Percentiles rank a stretch among this genome's conserved stretches.
These are phyloP conservation scores for Mobula hypostoma DNA, from an alignment of 2,113 vertebrate species.

Conservation along the genomic window DNA sequence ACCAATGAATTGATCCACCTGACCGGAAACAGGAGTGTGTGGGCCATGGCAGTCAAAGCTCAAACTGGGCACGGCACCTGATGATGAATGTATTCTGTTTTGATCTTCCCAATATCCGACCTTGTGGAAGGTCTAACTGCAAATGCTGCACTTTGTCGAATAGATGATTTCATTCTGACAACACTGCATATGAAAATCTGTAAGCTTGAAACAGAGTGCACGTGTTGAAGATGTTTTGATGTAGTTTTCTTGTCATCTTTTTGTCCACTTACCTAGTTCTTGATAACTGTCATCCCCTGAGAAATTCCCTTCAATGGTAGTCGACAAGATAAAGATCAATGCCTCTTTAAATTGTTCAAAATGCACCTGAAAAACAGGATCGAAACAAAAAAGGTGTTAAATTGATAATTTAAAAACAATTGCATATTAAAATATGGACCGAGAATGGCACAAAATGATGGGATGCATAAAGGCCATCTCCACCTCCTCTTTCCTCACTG, in stretches of 20 bases:
- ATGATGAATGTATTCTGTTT: background rate
- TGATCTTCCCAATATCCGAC: background rate
- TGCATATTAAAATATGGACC: background rate
- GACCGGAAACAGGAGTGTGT: too few species aligned
- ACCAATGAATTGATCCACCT: too few species aligned
- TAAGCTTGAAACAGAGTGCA: background rate
- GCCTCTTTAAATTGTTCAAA: constrained; percentile 92
- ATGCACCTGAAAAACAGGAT: constrained; percentile 64
- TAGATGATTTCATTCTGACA: background rate
- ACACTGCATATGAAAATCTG: background rate
- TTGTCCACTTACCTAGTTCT: constrained; percentile 65
- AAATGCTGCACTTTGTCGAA: background rate
- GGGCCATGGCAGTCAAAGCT: too few species aligned
- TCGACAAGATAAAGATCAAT: constrained; percentile 79
- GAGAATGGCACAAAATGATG: background rate
- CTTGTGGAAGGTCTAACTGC: background rate
- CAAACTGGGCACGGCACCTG: too few species aligned
- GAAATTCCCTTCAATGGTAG: constrained; percentile 49
- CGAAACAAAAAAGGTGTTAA: constrained; percentile 16
- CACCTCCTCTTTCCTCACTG: background rate
- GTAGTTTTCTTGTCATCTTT: background rate
- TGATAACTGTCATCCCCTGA: constrained; percentile 61
- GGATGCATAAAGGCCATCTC: background rate
- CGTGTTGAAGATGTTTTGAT: background rate
- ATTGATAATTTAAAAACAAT: background rate